Evolutionary conservation across 2,888 invertebrate species (phyloP).

Genomic region (Brachynemurus nebulosus): DNA sequence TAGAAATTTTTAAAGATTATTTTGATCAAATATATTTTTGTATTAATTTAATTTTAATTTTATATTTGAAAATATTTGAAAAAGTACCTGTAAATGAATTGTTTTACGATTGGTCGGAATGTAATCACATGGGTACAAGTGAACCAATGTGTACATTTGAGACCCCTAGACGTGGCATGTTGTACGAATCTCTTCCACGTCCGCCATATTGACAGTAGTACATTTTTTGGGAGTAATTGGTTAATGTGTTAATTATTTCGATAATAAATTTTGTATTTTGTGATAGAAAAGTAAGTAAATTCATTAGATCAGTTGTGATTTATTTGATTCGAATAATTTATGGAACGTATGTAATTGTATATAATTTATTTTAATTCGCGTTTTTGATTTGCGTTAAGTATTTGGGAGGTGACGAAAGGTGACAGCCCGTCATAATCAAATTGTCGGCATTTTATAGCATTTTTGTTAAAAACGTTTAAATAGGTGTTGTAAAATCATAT

Average conservation of each 20-base stretch:
- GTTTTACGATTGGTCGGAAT: slow-evolving; percentile 4
- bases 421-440: slow-evolving; percentile 7
- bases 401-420: slow-evolving; percentile 9
- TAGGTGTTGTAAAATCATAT: too few species aligned
- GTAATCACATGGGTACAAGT: slow-evolving; percentile 15
- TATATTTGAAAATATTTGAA: too few species aligned
- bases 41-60: too few species aligned
- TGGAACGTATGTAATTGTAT: neutral
- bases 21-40: too few species aligned
- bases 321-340: neutral
- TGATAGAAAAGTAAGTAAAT: slow-evolving; percentile 33
- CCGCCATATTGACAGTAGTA: slow-evolving; percentile 75
- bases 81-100: too few species aligned
- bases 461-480: too few species aligned
- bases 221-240: slow-evolving; percentile 52
- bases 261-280: slow-evolving; percentile 37
- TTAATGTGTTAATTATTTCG: slow-evolving; percentile 54
- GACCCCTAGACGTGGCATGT: slow-evolving; percentile 64
- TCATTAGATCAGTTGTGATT: neutral
- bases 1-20: too few species aligned
- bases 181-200: slow-evolving; percentile 60
- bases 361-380: neutral
- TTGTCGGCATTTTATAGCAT: slow-evolving; percentile 7
- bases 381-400: neutral
- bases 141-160: slow-evolving; percentile 24